Evolutionary conservation across 2,888 invertebrate species (phyloP), one percentile per base, ranked within the genome.

Genomic region (Coleophora deauratella): DNA sequence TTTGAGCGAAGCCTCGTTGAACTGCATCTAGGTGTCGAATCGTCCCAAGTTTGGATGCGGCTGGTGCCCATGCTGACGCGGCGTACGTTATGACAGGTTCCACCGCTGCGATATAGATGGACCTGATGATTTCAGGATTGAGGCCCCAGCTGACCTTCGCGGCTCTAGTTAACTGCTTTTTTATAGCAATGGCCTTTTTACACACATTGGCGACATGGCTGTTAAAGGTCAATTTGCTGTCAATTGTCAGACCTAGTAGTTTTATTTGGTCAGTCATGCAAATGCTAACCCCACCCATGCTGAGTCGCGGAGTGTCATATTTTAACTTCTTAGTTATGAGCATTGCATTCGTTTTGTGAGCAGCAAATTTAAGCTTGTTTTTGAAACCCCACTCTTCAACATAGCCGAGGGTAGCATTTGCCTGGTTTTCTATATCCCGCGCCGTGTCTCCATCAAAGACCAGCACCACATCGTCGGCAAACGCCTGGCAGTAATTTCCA

Each of bases 361-460:
- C 37, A 3, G 45, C 47, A 11, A 47, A 47, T 11, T 39, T 48
- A 3, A 48, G 36, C 21, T 45, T 45, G 28, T 45, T 45, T 15
- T 12, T 1, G 34, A 38, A 34, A 13, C 47, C 48, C 50, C 50
- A 50, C 35, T 0, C 33, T 33, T 10, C 37, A 33, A 48, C 46
- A 40, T 36, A 13, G 6, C 0, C 43, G 15, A 49, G 47, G 9
- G 43, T 34, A 9, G 21, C 39, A 37, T 47, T 44, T 7, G 45
- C 44, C 2, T 11, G 13, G 13, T 35, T 13, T 13, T 52, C 27
- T 0, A 50, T 21, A 2, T 44, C 47, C 1, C 2, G 10, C 1
- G 43, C 47, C 0, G 41, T 44, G 0, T 43, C 35, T 0, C 46
- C 46, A 6, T 15, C 33, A 21, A 51, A 41, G 0, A 46, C 21